Percentiles rank a stretch among this genome's conserved stretches.
These are phyloP conservation scores for Ectropis grisescens DNA, from an alignment of 1,140 invertebrate genomes.

Conservation along the genomic window DNA sequence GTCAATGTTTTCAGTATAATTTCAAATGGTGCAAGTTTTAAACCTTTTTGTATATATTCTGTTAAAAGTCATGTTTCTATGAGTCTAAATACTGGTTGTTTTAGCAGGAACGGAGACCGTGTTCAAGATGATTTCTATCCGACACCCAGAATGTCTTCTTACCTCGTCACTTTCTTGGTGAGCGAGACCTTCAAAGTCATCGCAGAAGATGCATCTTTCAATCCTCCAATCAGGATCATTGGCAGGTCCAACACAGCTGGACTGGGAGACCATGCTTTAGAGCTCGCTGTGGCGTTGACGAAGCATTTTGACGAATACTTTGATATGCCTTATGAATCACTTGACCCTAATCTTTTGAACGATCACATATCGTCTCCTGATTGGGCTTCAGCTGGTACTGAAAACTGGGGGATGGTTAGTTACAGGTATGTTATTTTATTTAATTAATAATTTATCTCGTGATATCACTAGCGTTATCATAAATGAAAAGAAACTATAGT, in stretches of 20 bases:
- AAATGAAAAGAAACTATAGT: too few species aligned
- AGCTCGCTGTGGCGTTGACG: conserved; percentile 50
- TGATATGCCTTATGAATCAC: conserved; percentile 35
- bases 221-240: conserved; percentile 46
- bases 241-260: conserved; percentile 75
- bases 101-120: conserved; percentile 8
- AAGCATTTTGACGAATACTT: conserved; percentile 55
- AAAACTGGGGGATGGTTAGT: conserved; percentile 77
- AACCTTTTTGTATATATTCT: too few species aligned
- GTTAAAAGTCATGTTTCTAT: too few species aligned
- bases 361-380: conserved; percentile 81
- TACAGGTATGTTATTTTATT: conserved; percentile 72
- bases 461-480: not conserved
- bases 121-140: conserved; percentile 28
- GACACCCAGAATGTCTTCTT: conserved; percentile 86
- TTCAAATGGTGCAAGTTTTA: too few species aligned
- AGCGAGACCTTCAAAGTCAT: conserved; percentile 49
- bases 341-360: conserved; percentile 56
- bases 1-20: too few species aligned
- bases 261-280: conserved; percentile 69
- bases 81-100: not conserved
- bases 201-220: conserved; percentile 32
- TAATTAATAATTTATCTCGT: not conserved
- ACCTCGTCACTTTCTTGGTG: conserved; percentile 82
- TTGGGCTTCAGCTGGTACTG: conserved; percentile 78